phyloP scores from a whole-genome alignment of 1,140 invertebrate species.

The Pachypsylla venusta region DNA sequence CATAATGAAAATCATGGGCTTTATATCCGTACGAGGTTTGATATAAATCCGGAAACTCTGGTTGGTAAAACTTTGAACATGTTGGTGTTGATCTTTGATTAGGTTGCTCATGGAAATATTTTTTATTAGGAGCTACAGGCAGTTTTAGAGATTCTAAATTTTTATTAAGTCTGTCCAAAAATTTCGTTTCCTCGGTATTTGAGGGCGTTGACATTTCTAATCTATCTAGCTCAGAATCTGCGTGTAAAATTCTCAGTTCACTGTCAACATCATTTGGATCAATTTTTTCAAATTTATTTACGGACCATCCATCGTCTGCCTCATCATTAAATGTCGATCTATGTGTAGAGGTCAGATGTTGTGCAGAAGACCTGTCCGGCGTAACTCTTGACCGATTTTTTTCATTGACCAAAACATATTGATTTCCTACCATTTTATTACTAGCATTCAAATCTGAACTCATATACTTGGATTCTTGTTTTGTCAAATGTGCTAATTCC shows the following conservation, averaged over 20 bases:
- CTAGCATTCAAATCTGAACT: background rate
- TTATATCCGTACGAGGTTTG: background rate
- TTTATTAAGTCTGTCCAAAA: constrained; percentile 4
- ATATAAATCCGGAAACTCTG: constrained; percentile 4
- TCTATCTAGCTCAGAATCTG: constrained; percentile 45
- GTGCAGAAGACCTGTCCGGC: constrained; percentile 52
- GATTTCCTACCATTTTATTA: background rate
- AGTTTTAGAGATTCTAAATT: background rate
- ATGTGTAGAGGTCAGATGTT: constrained; percentile 61
- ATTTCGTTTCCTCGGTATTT: constrained; percentile 10
- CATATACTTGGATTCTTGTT: background rate
- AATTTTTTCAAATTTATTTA: constrained; percentile 16
- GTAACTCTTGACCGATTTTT: constrained; percentile 20
- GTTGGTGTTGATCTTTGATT: background rate
- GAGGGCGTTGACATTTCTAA: constrained; percentile 43
- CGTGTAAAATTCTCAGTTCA: constrained; percentile 48
- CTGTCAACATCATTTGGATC: constrained; percentile 51
- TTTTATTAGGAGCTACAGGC: background rate
- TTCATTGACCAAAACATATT: constrained; percentile 10
- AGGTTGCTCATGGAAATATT: constrained; percentile 3
- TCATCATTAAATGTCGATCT: constrained; percentile 46
- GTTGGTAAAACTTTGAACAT: background rate
- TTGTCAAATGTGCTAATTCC: background rate
- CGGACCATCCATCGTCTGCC: background rate
- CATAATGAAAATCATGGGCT: too few relatives aligned